Percentiles rank a stretch among this genome's conserved stretches.
Evolutionary conservation across 2,888 invertebrate genomes (phyloP).

Genomic region (Drosophila multiciliata): DNA sequence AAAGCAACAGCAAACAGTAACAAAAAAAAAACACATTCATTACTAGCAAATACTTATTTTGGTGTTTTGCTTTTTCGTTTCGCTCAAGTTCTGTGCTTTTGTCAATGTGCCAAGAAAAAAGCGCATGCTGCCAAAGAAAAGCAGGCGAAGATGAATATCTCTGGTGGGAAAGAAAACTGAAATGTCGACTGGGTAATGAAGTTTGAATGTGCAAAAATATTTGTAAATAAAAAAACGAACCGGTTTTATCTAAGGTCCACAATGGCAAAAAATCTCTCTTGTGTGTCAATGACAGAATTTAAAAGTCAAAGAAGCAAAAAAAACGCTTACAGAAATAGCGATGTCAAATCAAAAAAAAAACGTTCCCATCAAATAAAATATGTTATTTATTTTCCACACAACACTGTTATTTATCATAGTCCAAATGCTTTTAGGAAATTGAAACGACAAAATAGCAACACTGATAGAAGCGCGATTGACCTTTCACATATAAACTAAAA

Average conservation of each 20-base stretch:
- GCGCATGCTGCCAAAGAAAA: conserved; percentile 56
- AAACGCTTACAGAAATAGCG: not conserved
- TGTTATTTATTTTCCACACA: not conserved
- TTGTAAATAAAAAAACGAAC: conserved; percentile 31
- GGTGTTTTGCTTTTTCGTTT: conserved; percentile 33
- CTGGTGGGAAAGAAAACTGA: conserved; percentile 19
- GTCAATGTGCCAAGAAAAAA: conserved; percentile 62
- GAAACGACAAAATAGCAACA: conserved; percentile 4
- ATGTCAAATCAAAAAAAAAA: not conserved
- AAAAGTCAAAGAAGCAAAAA: conserved; percentile 1
- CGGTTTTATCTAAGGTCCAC: conserved; percentile 56
- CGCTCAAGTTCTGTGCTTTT: conserved; percentile 69
- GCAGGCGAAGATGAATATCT: conserved; percentile 31
- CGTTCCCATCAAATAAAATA: not conserved
- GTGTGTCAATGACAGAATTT: conserved; percentile 8
- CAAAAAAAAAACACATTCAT: conserved; percentile 35
- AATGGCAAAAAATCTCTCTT: conserved; percentile 21
- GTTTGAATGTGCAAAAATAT: conserved; percentile 41
- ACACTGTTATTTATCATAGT: not conserved
- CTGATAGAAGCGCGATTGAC: conserved; percentile 54
- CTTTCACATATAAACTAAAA: conserved; percentile 47
- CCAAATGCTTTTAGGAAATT: conserved; percentile 2
- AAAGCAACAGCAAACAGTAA: conserved; percentile 11
- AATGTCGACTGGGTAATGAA: conserved; percentile 38
- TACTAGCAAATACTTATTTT: conserved; percentile 46